Evolutionary conservation across 2,888 invertebrate genomes (phyloP).

Genomic region (Hydraecia micacea): DNA sequence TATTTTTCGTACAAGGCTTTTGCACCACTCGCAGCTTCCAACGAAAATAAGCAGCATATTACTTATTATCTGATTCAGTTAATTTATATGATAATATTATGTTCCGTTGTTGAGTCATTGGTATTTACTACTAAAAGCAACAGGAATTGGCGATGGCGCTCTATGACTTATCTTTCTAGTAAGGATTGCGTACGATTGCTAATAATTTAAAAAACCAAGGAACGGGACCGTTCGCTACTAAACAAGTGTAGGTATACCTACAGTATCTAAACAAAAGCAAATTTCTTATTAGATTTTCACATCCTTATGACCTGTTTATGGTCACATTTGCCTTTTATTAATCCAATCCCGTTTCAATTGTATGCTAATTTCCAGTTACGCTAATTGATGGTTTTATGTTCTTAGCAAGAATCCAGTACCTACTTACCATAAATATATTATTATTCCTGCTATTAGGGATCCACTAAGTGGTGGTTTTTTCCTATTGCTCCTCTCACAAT

Average conservation of each 20-base stretch:
- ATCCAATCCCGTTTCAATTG: conserved; percentile 10
- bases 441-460: neutral
- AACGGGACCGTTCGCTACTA: neutral
- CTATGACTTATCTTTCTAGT: neutral
- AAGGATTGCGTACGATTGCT: neutral
- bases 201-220: neutral
- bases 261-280: neutral
- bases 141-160: neutral
- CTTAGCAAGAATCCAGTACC: neutral
- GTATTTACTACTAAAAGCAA: neutral
- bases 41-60: neutral
- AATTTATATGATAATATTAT: neutral
- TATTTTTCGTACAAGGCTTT: conserved; percentile 22
- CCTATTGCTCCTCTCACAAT: neutral
- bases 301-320: neutral
- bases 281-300: too few species aligned
- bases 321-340: neutral
- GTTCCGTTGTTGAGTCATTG: conserved; percentile 19
- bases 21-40: neutral
- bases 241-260: too few species aligned
- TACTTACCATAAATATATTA: neutral
- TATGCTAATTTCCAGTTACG: conserved; percentile 14
- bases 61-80: neutral
- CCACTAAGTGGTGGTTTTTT: neutral
- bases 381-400: neutral